These are phyloP conservation scores for Agrotis exclamationis DNA, from an alignment of 2,888 invertebrate genomes.

Conservation along the genomic window DNA sequence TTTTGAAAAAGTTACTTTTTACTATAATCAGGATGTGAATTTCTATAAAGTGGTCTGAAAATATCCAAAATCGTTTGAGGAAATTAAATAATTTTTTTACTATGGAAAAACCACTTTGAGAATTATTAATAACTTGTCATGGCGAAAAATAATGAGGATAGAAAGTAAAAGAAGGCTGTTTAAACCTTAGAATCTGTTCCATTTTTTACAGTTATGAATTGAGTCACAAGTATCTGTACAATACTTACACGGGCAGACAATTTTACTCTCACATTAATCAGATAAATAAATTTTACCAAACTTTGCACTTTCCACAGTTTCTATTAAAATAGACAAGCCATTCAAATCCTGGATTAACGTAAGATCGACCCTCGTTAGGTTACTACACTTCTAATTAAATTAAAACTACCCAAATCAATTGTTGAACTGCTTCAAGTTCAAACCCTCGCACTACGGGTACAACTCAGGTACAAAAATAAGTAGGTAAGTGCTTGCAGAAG, in stretches of 20 bases:
- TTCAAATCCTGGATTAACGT: conserved; percentile 61
- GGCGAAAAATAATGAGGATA: too few species aligned
- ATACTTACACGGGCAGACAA: neutral
- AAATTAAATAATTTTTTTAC: too few species aligned
- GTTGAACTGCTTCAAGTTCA: conserved; percentile 45
- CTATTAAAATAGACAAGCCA: conserved; percentile 39
- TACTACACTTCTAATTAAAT: conserved; percentile 71
- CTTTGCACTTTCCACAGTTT: conserved; percentile 32
- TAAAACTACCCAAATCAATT: conserved; percentile 70
- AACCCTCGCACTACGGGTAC: conserved; percentile 22
- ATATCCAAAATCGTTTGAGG: too few species aligned
- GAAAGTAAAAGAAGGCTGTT: too few species aligned
- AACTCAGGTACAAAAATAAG: neutral
- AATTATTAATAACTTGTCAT: too few species aligned
- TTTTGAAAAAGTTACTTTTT: too few species aligned
- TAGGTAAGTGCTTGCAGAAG: neutral
- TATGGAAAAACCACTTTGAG: too few species aligned
- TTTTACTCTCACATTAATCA: neutral
- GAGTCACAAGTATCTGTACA: too few species aligned
- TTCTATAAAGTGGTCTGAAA: too few species aligned
- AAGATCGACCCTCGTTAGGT: conserved; percentile 68
- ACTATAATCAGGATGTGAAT: too few species aligned
- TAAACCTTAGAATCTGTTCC: too few species aligned
- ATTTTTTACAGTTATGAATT: too few species aligned
- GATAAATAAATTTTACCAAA: conserved; percentile 24